Conservation (phyloP, 2,113 vertebrate genomes). For the Mungos mungo region DNA sequence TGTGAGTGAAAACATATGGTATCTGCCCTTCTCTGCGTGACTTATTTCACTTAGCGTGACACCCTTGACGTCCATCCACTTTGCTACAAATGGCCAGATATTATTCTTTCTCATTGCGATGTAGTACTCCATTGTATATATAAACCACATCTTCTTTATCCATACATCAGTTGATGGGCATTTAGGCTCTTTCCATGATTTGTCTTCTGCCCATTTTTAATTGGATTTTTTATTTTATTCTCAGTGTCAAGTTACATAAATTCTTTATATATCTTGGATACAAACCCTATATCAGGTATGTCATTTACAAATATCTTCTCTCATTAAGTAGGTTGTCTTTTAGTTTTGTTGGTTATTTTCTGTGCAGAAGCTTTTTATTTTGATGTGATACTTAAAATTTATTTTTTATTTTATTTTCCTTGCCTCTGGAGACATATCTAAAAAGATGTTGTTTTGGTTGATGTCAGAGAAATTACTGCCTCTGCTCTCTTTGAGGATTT, state of each 20-base stretch:
- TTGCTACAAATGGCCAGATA: no score
- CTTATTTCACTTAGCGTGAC: no score
- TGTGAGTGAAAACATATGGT: no score
- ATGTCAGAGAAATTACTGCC: background rate
- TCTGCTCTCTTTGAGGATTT: background rate
- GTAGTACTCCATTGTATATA: no score
- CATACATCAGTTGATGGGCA: no score
- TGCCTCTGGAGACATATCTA: background rate
- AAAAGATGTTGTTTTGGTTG: background rate
- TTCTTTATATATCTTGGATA: background rate
- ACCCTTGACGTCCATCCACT: no score
- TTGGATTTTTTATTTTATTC: background rate
- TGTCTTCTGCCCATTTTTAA: background rate
- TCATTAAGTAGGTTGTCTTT: background rate
- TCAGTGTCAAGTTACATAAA: background rate
- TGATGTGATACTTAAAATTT: background rate
- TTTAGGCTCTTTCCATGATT: no score
- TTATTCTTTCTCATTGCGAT: no score
- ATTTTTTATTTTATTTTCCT: background rate
- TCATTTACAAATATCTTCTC: background rate
- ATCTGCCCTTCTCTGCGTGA: no score
- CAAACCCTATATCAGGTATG: background rate
- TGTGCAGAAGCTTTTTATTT: background rate
- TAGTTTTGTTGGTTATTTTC: background rate
- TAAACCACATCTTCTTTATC: no score